Evolutionary conservation across 2,888 invertebrate species (phyloP).

Genomic region (Polylopha cassiicola): DNA sequence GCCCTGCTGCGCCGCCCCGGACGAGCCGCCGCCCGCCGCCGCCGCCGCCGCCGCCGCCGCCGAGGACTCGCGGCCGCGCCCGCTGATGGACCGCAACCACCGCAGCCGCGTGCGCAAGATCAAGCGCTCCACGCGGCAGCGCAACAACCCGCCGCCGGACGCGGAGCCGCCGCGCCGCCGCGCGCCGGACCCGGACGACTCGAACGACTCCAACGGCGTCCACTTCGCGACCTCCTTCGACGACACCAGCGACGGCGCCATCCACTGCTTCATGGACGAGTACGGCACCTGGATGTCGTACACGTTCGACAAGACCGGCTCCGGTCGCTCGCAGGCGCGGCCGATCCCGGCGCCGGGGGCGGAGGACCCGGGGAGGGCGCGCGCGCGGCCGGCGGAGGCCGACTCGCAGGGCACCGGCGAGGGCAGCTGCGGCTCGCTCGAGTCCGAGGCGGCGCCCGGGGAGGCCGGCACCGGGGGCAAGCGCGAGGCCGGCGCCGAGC

Average conservation of each 20-base stretch:
- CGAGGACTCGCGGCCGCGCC: conserved; percentile 56
- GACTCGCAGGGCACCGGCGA: conserved; percentile 63
- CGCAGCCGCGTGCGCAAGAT: conserved; percentile 73
- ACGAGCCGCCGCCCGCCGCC: no score
- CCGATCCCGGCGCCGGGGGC: conserved; percentile 56
- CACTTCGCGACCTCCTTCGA: conserved; percentile 89
- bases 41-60: conserved; percentile 51
- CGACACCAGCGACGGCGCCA: conserved; percentile 89
- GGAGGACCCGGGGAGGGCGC: conserved; percentile 46
- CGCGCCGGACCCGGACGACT: conserved; percentile 41
- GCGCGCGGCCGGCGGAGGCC: conserved; percentile 54
- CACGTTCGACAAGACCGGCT: conserved; percentile 88
- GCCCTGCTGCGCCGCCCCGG: conserved; percentile 54
- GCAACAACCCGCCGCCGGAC: conserved; percentile 57
- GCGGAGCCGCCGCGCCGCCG: conserved; percentile 42
- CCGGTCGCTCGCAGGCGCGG: conserved; percentile 68
- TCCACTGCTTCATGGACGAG: conserved; percentile 91
- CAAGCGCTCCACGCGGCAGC: conserved; percentile 74
- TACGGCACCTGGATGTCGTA: conserved; percentile 90
- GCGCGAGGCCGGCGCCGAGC: conserved; percentile 64
- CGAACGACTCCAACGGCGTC: conserved; percentile 50
- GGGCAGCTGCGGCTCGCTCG: conserved; percentile 70
- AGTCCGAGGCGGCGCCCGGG: conserved; percentile 63
- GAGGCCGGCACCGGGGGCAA: conserved; percentile 57
- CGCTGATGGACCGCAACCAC: conserved; percentile 70